Evolutionary conservation across 2,113 vertebrate species (phyloP), one percentile per base, ranked within the genome.

Genomic region (Tyrannus savana): DNA sequence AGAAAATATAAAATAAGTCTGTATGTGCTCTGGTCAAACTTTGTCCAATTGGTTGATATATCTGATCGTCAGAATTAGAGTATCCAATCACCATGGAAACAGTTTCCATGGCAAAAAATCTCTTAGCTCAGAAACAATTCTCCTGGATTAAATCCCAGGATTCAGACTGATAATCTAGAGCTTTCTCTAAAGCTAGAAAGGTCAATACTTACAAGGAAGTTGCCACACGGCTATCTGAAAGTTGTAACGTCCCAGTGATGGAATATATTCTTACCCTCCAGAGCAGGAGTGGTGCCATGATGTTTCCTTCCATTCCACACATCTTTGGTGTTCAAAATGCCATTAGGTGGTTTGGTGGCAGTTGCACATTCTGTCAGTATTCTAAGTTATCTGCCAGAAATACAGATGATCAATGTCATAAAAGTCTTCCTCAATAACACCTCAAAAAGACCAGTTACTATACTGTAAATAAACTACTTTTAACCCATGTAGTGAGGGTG

Each of bases 71-170:
- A 88, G 89, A 93, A 82, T 76, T 87, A 84, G 78, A 46, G 44
- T 19, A 37, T 42, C 55, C 10, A 19, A 41, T 60, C 44, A 84
- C 93, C 90, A 92, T 94, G 85, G 95, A 80, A 93, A 93, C 92
- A 21, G 90, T 95, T 94, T 95, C 95, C 90, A 94, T 91, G 91
- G 95, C 3, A 19, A 86, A 71, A 94, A 91, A 90, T 86, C 85
- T 90, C 78, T 95, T 56, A 41, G 60, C 72, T 85, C 68, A 84
- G 60, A 93, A 68, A 31, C 33, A 67, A 35, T 74, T 80, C 50
- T 86, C 39, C 88, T 95, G 91, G 90, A 92, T 95, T 95, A 96
- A 90, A 92, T 69, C 86, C 95, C 96, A 84, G 62, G 80, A 77
- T 85, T 76, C 75, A 77, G 62, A 60, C 2, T 89, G 81, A 47